phyloP scores from a whole-genome alignment of 2,113 vertebrate species.

The Philantomba maxwellii region DNA sequence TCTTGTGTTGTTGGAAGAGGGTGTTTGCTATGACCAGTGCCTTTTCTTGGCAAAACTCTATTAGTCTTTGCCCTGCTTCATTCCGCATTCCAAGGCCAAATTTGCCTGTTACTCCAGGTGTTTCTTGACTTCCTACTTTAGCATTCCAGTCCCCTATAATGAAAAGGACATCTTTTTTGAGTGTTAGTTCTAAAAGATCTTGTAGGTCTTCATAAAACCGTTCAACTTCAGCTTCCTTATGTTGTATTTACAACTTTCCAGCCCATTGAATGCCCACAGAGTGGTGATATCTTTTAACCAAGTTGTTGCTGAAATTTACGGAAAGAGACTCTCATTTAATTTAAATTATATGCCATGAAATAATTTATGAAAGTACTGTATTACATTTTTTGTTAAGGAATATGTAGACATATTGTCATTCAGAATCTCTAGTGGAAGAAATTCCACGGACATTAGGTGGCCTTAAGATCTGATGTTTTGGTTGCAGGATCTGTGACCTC shows the following conservation, averaged over 20 bases:
- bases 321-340: not conserved
- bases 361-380: not conserved
- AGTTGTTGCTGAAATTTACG: not conserved
- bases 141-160: too few species aligned
- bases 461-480: not conserved
- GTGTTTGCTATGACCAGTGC: too few species aligned
- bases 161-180: too few species aligned
- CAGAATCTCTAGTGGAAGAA: not conserved
- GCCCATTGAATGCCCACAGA: not conserved
- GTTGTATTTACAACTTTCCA: not conserved
- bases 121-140: too few species aligned
- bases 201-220: too few species aligned
- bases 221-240: too few species aligned
- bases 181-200: too few species aligned
- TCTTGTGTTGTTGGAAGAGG: too few species aligned
- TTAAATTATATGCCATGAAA: not conserved
- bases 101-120: too few species aligned
- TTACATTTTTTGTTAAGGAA: not conserved
- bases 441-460: accelerated
- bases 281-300: not conserved
- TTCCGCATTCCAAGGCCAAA: too few species aligned
- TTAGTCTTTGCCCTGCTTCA: too few species aligned
- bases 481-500: not conserved
- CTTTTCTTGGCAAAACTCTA: too few species aligned
- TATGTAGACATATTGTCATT: not conserved